Evolutionary conservation across 2,113 vertebrate species (phyloP).

Genomic region (Ptilonorhynchus violaceus): DNA sequence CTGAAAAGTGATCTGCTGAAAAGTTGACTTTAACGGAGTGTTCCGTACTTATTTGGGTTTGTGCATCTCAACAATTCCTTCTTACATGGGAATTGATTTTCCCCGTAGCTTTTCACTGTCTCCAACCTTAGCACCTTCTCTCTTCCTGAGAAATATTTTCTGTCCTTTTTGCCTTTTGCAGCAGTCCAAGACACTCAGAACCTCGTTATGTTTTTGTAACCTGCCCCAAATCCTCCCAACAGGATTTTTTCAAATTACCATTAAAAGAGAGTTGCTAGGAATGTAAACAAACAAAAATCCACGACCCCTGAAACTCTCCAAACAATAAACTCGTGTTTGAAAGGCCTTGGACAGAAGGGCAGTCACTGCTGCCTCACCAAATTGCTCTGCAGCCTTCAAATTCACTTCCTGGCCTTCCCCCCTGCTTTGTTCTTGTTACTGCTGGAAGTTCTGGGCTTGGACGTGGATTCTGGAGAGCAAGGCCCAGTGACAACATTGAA

Average conservation of each 20-base stretch:
- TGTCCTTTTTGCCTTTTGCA: background rate
- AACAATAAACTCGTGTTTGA: background rate
- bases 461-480: background rate
- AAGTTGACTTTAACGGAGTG: background rate
- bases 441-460: background rate
- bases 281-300: background rate
- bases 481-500: background rate
- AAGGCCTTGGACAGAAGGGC: background rate
- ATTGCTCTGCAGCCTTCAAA: background rate
- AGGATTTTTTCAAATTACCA: background rate
- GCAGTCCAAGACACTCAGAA: background rate
- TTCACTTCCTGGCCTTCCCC: background rate
- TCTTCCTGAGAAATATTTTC: background rate
- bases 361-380: background rate
- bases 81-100: background rate
- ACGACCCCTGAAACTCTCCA: background rate
- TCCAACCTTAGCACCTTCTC: conserved; percentile 37
- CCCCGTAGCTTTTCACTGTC: background rate
- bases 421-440: background rate
- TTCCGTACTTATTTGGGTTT: background rate
- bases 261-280: background rate
- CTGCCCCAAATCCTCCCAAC: background rate
- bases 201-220: background rate
- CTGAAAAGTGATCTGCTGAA: background rate
- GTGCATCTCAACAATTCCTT: background rate